These are phyloP conservation scores for Hippotragus niger DNA, from an alignment of 2,113 vertebrate species.

Conservation along the genomic window DNA sequence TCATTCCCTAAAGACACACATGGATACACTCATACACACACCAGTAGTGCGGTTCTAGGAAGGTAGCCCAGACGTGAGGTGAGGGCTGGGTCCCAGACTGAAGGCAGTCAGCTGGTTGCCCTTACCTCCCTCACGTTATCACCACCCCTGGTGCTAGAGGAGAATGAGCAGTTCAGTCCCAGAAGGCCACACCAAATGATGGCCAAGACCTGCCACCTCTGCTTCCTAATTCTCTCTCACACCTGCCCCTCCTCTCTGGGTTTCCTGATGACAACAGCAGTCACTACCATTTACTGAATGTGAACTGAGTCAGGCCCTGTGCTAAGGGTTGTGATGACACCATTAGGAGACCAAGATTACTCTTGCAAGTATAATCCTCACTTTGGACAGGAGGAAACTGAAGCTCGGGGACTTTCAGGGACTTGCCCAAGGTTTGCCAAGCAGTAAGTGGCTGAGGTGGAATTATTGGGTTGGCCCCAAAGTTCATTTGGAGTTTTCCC, in stretches of 20 bases:
- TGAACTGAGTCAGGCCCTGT: not conserved
- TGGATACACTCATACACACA: not conserved
- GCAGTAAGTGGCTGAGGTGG: not conserved
- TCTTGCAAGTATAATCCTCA: not conserved
- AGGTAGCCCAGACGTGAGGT: not conserved
- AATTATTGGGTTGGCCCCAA: not conserved
- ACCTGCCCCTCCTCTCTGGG: not conserved
- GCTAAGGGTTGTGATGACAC: not conserved
- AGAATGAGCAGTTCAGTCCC: not conserved
- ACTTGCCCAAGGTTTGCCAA: not conserved
- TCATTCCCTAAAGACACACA: not conserved
- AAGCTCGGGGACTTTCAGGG: not conserved
- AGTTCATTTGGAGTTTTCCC: not conserved
- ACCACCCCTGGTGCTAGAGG: rapidly evolving
- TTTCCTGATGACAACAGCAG: not conserved
- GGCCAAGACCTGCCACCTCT: not conserved
- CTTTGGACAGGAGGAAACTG: not conserved
- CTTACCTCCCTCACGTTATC: not conserved
- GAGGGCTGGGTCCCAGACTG: not conserved
- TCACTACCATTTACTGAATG: not conserved
- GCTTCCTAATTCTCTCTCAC: not conserved
- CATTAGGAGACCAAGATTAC: not conserved
- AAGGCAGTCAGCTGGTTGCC: not conserved
- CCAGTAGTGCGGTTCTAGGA: not conserved
- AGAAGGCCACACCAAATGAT: not conserved